These are phyloP conservation scores for Eulemur rufifrons DNA, from an alignment of 2,113 vertebrate genomes.

Conservation along the genomic window DNA sequence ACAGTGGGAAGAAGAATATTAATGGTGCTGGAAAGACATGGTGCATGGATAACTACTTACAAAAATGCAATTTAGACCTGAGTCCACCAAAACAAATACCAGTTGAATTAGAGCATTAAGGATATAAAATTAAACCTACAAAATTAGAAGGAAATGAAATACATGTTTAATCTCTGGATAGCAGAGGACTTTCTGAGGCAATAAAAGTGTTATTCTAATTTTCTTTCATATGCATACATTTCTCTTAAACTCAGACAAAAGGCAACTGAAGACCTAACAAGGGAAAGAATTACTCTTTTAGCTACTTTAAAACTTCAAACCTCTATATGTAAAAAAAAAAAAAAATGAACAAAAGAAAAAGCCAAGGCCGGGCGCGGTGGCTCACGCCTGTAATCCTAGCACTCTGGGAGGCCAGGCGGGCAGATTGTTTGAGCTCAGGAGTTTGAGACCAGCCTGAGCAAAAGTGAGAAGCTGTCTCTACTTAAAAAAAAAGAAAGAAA, in stretches of 20 bases:
- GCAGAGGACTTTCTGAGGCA: neutral
- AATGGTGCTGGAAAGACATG: neutral
- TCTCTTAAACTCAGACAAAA: neutral
- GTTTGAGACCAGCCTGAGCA: no score
- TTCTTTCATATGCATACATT: neutral
- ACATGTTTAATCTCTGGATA: neutral
- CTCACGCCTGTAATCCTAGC: no score
- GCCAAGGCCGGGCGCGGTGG: no score
- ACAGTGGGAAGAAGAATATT: neutral
- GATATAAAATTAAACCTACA: neutral
- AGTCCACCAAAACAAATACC: neutral
- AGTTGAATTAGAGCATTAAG: neutral
- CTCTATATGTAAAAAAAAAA: neutral
- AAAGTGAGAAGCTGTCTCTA: no score
- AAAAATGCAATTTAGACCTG: neutral
- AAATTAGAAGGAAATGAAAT: conserved; percentile 6
- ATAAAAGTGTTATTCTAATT: neutral
- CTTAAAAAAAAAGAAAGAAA: no score
- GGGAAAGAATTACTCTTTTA: neutral
- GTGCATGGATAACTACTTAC: neutral
- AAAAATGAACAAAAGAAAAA: neutral
- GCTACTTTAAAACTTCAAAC: neutral
- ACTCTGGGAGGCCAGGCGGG: no score
- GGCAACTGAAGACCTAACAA: neutral
- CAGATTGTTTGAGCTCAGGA: no score